Evolutionary conservation across 2,797 vertebrate species (phyloP).

Genomic region (Bovichtus variegatus): DNA sequence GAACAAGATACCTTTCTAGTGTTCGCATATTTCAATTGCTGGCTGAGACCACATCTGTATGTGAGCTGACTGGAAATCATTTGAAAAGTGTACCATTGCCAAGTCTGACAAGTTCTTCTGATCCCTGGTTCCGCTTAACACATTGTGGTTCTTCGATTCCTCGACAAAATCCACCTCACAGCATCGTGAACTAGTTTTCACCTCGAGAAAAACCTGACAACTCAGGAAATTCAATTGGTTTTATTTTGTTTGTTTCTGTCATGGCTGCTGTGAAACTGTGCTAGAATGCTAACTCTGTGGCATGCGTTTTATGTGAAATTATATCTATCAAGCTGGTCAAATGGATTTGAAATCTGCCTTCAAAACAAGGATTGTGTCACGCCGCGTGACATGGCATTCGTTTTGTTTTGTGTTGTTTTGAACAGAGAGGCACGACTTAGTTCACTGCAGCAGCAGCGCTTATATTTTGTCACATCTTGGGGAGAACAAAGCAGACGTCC

Average conservation of each 20-base stretch:
- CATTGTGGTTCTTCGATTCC: constrained; percentile 46
- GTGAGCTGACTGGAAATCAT: constrained; percentile 61
- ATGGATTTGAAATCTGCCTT: constrained; percentile 47
- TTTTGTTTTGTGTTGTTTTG: constrained; percentile 39
- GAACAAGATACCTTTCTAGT: constrained; percentile 29
- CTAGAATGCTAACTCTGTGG: constrained; percentile 10
- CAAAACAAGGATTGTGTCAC: constrained; percentile 24
- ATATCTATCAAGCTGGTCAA: constrained; percentile 52
- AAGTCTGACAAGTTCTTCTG: constrained; percentile 68
- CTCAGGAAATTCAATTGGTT: constrained; percentile 40
- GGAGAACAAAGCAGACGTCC: constrained; percentile 55
- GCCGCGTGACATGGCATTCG: neutral
- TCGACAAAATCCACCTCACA: constrained; percentile 42
- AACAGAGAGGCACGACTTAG: constrained; percentile 31
- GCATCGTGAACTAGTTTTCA: constrained; percentile 48
- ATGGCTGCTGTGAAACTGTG: constrained; percentile 11
- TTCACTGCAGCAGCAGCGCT: constrained; percentile 25
- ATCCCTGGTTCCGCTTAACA: constrained; percentile 61
- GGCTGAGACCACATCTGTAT: constrained; percentile 50
- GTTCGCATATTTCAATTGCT: constrained; percentile 39
- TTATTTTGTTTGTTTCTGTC: constrained; percentile 54
- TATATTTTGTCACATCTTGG: constrained; percentile 44
- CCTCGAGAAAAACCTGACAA: constrained; percentile 40
- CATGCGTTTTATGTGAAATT: constrained; percentile 20
- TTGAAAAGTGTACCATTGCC: constrained; percentile 67